Percentiles rank a stretch among this genome's conserved stretches.
These are phyloP conservation scores for Nesidiocoris tenuis DNA, from an alignment of 2,888 invertebrate species.

Conservation along the genomic window DNA sequence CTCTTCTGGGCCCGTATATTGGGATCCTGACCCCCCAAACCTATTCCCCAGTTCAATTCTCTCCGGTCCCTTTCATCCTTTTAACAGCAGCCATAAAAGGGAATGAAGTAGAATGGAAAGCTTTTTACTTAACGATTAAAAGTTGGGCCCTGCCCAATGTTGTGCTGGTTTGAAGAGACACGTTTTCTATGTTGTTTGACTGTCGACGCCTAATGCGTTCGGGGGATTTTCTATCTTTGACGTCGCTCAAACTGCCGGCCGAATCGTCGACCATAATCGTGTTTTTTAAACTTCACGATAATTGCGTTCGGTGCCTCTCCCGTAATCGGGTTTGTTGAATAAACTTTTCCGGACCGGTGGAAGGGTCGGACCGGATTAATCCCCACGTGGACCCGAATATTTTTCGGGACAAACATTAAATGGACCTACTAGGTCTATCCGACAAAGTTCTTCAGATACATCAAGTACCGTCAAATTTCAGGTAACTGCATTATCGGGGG, in stretches of 20 bases:
- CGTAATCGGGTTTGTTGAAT: too few relatives aligned
- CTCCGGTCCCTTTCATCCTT: constrained; percentile 22
- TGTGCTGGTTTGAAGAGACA: not conserved
- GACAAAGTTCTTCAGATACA: too few relatives aligned
- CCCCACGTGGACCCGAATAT: too few relatives aligned
- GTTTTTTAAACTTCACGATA: not conserved
- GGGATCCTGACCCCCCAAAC: not conserved
- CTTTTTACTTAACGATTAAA: constrained; percentile 32
- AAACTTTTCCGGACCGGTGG: too few relatives aligned
- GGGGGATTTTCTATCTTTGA: too few relatives aligned
- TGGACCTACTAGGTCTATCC: too few relatives aligned
- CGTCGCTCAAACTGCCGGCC: too few relatives aligned
- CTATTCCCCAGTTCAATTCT: not conserved
- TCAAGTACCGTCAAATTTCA: too few relatives aligned
- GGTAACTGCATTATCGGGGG: too few relatives aligned
- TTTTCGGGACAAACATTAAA: too few relatives aligned
- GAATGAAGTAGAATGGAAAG: constrained; percentile 27
- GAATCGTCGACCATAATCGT: not conserved
- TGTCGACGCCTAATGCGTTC: not conserved
- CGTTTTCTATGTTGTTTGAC: not conserved
- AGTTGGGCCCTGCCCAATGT: not conserved
- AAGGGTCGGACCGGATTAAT: too few relatives aligned
- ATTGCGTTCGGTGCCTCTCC: too few relatives aligned
- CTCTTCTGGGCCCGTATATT: not conserved
- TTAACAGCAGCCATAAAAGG: constrained; percentile 38